A percentile compares a stretch with the other conserved stretches of the same genome.
Conservation (phyloP, 2,113 vertebrate genomes). For the Numida meleagris region DNA sequence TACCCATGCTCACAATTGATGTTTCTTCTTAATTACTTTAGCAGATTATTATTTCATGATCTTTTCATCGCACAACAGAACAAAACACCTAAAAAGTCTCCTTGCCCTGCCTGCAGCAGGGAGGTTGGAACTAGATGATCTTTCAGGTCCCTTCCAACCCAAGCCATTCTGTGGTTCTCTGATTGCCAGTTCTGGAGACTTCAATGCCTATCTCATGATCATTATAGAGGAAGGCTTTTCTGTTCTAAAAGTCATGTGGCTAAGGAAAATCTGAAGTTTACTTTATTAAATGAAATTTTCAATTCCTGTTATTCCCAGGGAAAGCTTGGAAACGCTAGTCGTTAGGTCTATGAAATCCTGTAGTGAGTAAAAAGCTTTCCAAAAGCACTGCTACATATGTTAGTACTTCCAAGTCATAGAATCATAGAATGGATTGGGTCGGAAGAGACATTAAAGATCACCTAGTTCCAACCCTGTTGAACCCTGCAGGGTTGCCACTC, state of each 20-base stretch:
- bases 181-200: background rate
- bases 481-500: no score
- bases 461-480: no score
- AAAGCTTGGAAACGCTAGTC: background rate
- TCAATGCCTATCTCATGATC: fast-evolving
- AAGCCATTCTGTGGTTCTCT: no score
- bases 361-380: background rate
- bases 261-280: background rate
- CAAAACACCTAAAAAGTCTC: background rate
- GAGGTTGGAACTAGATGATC: no score
- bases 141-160: no score
- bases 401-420: background rate
- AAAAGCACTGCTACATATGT: background rate
- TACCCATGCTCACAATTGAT: background rate
- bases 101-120: no score
- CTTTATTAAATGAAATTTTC: background rate
- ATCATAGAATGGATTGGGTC: no score
- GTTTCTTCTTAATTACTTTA: background rate
- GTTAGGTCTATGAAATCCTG: background rate
- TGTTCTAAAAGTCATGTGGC: background rate
- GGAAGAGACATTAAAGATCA: no score
- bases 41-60: background rate
- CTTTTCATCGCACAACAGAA: background rate
- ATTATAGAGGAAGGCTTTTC: background rate
- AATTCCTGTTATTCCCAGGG: background rate